A percentile compares a stretch with the other conserved stretches of the same genome.
These are phyloP conservation scores for Gibbula magus DNA, from an alignment of 2,888 invertebrate genomes.

Conservation along the genomic window DNA sequence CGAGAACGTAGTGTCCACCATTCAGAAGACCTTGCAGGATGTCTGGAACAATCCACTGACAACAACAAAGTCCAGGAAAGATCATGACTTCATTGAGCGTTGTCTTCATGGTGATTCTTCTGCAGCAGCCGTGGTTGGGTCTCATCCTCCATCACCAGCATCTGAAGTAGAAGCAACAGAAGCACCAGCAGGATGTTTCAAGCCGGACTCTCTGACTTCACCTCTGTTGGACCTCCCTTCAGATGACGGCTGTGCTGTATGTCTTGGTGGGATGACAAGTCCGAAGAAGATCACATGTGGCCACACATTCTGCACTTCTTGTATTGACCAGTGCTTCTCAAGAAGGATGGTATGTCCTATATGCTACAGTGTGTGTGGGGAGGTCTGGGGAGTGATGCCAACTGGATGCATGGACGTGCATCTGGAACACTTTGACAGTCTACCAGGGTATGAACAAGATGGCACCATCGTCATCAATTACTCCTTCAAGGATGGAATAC, in stretches of 20 bases:
- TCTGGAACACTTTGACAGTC: background rate
- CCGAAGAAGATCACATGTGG: slow-evolving; percentile 47
- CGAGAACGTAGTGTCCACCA: slow-evolving; percentile 19
- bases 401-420: slow-evolving; percentile 38
- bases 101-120: background rate
- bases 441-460: slow-evolving; percentile 29
- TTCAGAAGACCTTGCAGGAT: background rate
- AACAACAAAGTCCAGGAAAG: background rate
- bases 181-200: too few species aligned
- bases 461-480: slow-evolving; percentile 38
- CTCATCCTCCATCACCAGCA: too few species aligned
- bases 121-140: background rate
- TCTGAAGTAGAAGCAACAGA: too few species aligned
- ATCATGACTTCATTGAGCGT: background rate
- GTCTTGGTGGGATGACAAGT: slow-evolving; percentile 38
- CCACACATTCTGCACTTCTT: slow-evolving; percentile 36
- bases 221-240: background rate
- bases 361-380: slow-evolving; percentile 41
- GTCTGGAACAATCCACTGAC: background rate
- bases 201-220: too few species aligned
- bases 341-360: slow-evolving; percentile 44
- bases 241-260: slow-evolving; percentile 44
- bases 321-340: slow-evolving; percentile 32
- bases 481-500: slow-evolving; percentile 65
- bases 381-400: slow-evolving; percentile 44